Percentiles rank a stretch among this genome's conserved stretches.
phyloP scores from a whole-genome alignment of 1,140 invertebrate genomes.

The Microplitis mediator region DNA sequence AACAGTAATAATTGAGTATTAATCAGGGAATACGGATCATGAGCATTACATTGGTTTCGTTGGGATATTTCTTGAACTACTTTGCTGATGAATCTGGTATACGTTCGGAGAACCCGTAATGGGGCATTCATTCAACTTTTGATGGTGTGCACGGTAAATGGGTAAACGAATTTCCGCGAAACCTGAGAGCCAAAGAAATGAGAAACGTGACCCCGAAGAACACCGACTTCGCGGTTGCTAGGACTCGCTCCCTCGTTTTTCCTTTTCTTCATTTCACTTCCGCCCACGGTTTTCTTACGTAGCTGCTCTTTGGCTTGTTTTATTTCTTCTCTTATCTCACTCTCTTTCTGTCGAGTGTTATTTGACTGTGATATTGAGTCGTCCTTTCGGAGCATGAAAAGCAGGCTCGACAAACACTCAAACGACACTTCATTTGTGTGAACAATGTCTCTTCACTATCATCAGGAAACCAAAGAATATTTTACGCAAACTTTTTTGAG shows the following conservation, averaged over 20 bases:
- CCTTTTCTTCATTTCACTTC: not conserved
- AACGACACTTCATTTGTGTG: not conserved
- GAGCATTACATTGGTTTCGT: too few relatives aligned
- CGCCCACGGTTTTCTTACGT: not conserved
- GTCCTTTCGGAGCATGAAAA: not conserved
- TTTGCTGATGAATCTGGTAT: too few relatives aligned
- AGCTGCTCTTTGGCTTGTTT: not conserved
- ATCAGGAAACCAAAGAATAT: not conserved
- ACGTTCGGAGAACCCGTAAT: not conserved
- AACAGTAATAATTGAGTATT: too few relatives aligned
- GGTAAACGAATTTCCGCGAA: conserved; percentile 17
- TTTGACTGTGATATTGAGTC: not conserved
- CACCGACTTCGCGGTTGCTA: conserved; percentile 6
- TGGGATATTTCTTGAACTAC: too few relatives aligned
- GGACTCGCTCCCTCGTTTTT: not conserved
- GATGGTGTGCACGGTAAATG: conserved; percentile 1
- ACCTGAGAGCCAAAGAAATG: not conserved
- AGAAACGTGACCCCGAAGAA: conserved; percentile 14
- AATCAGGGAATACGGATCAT: too few relatives aligned
- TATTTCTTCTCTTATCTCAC: not conserved
- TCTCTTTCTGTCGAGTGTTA: not conserved
- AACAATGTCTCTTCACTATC: not conserved
- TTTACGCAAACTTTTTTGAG: not conserved
- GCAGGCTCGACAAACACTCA: not conserved
- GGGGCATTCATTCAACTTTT: conserved; percentile 14